Base-by-base conservation (phyloP, 2,113 vertebrate genomes). In the Psilopsiagon aurifrons region DNA sequence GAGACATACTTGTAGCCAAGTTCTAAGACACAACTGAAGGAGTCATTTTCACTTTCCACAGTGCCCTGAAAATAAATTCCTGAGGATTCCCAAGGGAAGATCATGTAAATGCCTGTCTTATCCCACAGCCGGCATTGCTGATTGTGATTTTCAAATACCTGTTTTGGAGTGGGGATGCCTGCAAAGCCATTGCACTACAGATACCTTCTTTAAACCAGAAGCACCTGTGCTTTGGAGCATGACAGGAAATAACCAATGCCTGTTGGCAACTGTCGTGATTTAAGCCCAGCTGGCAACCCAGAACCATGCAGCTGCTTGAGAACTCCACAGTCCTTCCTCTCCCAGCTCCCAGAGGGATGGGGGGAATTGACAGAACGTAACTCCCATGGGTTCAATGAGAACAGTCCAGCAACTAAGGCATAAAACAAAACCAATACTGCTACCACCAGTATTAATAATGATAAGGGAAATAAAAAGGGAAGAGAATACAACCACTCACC, bases 171-270 rank as follows among this genome's bases (percentile, higher is more conserved):
- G 12, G 4, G 10, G 3, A 22, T 19, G 17, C 20, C 41, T 62
- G 37, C 35, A 79, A 25, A 12, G 4, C n/a, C 59, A 13, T 28
- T 5, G 47, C 14, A 22, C 18, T 25, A 10, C 2, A 54, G 31
- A 8, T 2, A 28, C 0, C 0, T 66, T 14, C 9, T 62, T 70
- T 46, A 35, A 0, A 1, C 6, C 0, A 0, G 28, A 54, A 75
- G 9, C 10, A 46, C 57, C 17, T 46, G 29, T 77, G 19, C 19
- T 84, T 73, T 5, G 3, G 28, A 31, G 3, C 29, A 23, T 2
- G 27, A 82, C 31, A 87, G 23, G 17, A 67, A 87, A 82, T 71
- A 22, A 17, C 22, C 47, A 59, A 46, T 29, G 54, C 2, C 19
- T 52, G 8, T 13, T 1, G 0, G 10, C 43, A 52, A 52, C 51